Conservation (phyloP, 2,113 vertebrate species). For the Paramisgurnus dabryanus region DNA sequence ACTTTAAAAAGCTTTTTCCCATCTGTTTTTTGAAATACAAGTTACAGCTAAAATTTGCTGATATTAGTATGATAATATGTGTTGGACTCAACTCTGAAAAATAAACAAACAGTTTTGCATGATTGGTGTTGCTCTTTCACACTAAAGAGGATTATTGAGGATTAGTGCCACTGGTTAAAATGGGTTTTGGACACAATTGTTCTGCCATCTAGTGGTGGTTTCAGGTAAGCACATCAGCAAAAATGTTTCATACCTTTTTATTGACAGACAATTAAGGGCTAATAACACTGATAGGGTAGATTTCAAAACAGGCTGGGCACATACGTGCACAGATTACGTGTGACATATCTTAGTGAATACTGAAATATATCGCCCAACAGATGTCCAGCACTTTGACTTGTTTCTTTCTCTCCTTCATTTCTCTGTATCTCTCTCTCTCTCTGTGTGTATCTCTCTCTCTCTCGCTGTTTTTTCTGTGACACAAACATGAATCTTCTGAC, state of each 20-base stretch:
- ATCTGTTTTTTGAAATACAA: not conserved
- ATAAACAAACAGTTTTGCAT: too few species aligned
- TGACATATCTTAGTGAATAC: not conserved
- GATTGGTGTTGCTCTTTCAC: too few species aligned
- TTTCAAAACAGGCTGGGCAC: too few species aligned
- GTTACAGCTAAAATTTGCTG: too few species aligned
- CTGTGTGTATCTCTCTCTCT: not conserved
- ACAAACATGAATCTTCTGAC: not conserved
- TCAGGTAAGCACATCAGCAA: not conserved
- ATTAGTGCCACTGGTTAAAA: not conserved
- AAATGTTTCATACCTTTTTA: not conserved
- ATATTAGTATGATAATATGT: too few species aligned
- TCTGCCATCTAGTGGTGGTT: conserved; percentile 7
- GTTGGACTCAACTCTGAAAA: too few species aligned
- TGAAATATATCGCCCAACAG: too few species aligned
- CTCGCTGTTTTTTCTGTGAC: not conserved
- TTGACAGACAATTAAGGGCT: not conserved
- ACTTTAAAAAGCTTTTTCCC: not conserved
- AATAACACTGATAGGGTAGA: too few species aligned
- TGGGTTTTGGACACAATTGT: not conserved
- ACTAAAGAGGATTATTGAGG: too few species aligned
- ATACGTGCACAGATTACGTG: not conserved
- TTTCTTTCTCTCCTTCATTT: not conserved
- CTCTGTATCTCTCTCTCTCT: not conserved
- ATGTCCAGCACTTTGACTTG: not conserved